Base-by-base conservation (phyloP, 2,888 invertebrate genomes). In the Hybos culiciformis region DNA sequence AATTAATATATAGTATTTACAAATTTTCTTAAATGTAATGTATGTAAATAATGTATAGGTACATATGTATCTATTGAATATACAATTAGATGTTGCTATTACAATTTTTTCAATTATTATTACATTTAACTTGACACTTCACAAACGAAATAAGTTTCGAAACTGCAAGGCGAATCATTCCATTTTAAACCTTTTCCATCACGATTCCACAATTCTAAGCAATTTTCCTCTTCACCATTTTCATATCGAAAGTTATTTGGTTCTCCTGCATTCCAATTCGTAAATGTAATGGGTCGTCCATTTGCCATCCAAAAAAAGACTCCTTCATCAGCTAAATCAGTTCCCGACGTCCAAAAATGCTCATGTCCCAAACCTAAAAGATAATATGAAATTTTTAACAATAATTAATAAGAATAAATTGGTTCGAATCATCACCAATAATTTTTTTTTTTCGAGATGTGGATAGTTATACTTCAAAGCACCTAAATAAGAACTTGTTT, bases 281-380 rank as follows among this genome's bases (percentile, higher is more conserved):
- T 87, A 67, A 86, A 91, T 21, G 88, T 86, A 39, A 91, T 75
- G 1, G 88, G 87, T 47, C 84, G 72, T 4, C 90, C 90, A 46
- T 83, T 88, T 11, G 88, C 83, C 86, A 90, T 85, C 90, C 90
- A 90, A 72, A 88, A 88, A 74, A 88, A 90, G 56, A 76, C 79
- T 15, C 90, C 90, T 60, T 90, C 90, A 58, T 90, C 88, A 14
- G 88, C 90, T 58, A 88, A 75, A 66, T 90, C 90, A 6, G 88
- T 90, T 53, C 90, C 90, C 7, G 87, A 87, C 46, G 86, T 88
- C 90, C 90, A 91, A 70, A 91, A 91, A 60, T 91, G 90, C 59
- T 91, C 90, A 57, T 86, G 79, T 14, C 88, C 88, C 53, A 85
- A 77, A 41, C 90, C 85, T 86, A 66, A 4, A 43, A 20, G 21